Conservation (phyloP, 1,140 invertebrate species). For the Leptinotarsa texana region DNA sequence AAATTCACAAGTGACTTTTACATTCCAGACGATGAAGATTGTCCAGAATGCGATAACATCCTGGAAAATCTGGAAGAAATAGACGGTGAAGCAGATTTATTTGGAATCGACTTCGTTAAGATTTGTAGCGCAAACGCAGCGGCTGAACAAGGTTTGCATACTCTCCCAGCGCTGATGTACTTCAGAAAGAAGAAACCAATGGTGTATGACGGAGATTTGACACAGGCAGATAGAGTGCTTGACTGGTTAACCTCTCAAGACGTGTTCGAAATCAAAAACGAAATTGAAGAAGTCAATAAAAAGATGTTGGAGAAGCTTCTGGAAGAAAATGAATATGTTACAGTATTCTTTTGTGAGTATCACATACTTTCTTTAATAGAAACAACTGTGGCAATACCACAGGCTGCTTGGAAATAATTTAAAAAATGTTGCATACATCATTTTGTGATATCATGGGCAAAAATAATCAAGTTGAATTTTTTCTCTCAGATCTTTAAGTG, state of each 20-base stretch:
- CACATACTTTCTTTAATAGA: too few species aligned
- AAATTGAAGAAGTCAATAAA: slow-evolving; percentile 94
- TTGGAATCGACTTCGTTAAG: slow-evolving; percentile 94
- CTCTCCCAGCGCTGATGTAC: slow-evolving; percentile 85
- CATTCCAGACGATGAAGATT: slow-evolving; percentile 84
- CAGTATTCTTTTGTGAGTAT: slow-evolving; percentile 93
- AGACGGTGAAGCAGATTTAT: slow-evolving; percentile 90
- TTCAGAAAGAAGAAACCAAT: slow-evolving; percentile 87
- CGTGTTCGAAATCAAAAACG: slow-evolving; percentile 93
- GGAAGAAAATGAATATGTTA: slow-evolving; percentile 91
- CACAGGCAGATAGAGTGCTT: slow-evolving; percentile 82
- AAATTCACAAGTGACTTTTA: slow-evolving; percentile 2
- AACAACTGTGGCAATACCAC: too few species aligned
- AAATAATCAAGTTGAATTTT: too few species aligned
- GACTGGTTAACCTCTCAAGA: slow-evolving; percentile 92
- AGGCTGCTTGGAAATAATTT: too few species aligned
- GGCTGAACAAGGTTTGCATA: slow-evolving; percentile 78
- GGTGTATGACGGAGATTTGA: slow-evolving; percentile 88
- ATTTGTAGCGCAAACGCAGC: slow-evolving; percentile 84
- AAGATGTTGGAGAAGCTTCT: slow-evolving; percentile 94
- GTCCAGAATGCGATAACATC: slow-evolving; percentile 86
- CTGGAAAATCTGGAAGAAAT: slow-evolving; percentile 88
- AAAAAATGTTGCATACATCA: too few species aligned
- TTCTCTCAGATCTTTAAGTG: too few species aligned
- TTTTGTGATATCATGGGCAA: too few species aligned